Conservation (phyloP, 2,888 invertebrate species). For the Amphimallon solstitiale region DNA sequence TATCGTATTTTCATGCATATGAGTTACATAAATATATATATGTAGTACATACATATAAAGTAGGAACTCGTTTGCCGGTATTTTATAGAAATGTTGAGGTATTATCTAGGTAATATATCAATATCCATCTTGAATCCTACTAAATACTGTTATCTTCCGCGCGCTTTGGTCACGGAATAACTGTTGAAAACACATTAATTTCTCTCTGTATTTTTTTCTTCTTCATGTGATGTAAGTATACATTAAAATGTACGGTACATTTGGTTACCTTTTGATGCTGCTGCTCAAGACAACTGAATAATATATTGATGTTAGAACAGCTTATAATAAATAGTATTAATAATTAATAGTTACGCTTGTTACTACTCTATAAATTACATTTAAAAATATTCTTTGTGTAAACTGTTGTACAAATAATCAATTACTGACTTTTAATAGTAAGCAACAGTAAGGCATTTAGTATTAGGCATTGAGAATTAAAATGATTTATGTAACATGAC, state of each 20-base stretch:
- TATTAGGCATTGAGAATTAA: no score
- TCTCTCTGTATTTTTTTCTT: neutral
- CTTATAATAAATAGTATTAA: neutral
- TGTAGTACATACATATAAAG: no score
- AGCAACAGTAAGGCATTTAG: no score
- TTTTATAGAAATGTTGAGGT: constrained; percentile 9
- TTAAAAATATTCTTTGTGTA: neutral
- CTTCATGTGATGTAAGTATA: neutral
- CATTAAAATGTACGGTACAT: neutral
- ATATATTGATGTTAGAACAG: no score
- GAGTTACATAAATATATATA: neutral
- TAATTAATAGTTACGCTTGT: constrained; percentile 5
- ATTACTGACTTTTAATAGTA: neutral
- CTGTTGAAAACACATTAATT: constrained; percentile 12
- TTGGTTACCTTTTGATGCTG: neutral
- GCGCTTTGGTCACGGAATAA: neutral
- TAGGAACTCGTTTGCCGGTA: constrained; percentile 2
- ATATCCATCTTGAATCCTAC: constrained; percentile 16
- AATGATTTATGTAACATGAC: no score
- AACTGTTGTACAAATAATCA: neutral
- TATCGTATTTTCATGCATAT: neutral
- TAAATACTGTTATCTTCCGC: constrained; percentile 29
- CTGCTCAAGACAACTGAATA: neutral
- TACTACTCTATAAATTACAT: constrained; percentile 3
- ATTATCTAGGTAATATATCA: constrained; percentile 31